Evolutionary conservation across 37 sponge, comb jelly and placozoan genomes (phyloP).

Genomic region (Chondrilla cf. caribensis): DNA sequence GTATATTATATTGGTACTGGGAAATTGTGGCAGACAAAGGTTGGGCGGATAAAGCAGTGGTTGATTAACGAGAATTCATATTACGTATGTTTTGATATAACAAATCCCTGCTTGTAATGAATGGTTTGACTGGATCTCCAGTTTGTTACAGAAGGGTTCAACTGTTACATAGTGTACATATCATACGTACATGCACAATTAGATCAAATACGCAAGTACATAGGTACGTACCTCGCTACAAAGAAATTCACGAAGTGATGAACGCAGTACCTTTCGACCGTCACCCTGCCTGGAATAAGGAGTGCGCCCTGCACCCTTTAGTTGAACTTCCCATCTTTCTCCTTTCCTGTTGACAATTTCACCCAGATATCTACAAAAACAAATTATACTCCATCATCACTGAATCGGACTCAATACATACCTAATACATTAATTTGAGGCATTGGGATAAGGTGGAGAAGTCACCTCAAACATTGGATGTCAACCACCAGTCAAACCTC

Average conservation of each 20-base stretch:
- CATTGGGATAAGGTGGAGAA: too few species aligned
- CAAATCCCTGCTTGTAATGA: background rate
- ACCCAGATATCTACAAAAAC: constrained; percentile 71
- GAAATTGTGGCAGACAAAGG: too few species aligned
- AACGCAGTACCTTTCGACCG: constrained; percentile 94
- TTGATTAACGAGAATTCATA: too few species aligned
- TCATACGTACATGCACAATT: background rate
- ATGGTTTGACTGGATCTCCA: background rate
- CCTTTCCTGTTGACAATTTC: constrained; percentile 66
- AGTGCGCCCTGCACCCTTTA: constrained; percentile 94
- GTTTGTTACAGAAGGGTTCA: background rate
- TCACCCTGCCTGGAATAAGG: constrained; percentile 92
- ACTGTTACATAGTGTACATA: background rate
- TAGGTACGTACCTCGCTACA: constrained; percentile 87
- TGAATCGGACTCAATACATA: too few species aligned
- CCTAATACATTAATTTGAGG: too few species aligned
- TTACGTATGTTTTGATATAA: background rate
- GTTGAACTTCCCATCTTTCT: constrained; percentile 92
- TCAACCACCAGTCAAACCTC: too few species aligned
- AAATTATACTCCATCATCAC: background rate
- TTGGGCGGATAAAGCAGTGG: too few species aligned
- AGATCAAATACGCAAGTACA: too few species aligned
- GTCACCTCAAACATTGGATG: too few species aligned
- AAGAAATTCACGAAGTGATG: constrained; percentile 91
- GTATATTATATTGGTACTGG: too few species aligned